Evolutionary conservation across 1,140 invertebrate genomes (phyloP), one percentile per base, ranked within the genome.

Genomic region (Octopus sinensis): DNA sequence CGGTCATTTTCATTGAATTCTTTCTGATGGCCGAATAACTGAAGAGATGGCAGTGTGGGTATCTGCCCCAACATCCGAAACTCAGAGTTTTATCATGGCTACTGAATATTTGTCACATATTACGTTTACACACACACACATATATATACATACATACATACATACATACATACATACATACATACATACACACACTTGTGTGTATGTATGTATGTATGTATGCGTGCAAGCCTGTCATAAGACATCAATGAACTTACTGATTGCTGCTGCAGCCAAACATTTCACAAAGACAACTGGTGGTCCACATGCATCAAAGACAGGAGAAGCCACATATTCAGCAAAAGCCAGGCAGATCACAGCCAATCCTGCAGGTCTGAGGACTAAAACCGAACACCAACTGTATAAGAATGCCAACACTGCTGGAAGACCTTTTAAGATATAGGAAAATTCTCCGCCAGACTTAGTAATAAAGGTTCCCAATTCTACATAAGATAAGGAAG

Each of bases 311-410:
- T 86, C 84, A 77, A 88, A 87, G 51, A 87, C 84, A 23, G 75
- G 71, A 30, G 84, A 78, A 3, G 54, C 79, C 6, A 86, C 78
- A 76, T 89, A 89, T 53, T 87, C 84, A 0, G 86, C 84, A 77
- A 87, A 88, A 5, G 87, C 86, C 51, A 90, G 79, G n/a, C 82
- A 84, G 10, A 88, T 87, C 30, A 89, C 86, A 13, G 88, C 87
- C 9, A 89, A 78, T 96, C 83, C 84, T 4, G 86, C 87, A 6
- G 97, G 96, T 81, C 96, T 91, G 76, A 98, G 96, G 84, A 89
- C 83, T 10, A 88, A 86, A 17, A 89, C 82, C 6, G 84, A 83
- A 7, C 82, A 84, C 85, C 79, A 85, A 43, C 30, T 12, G 52
- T 76, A 81, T 5, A 84, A 54, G 76, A 83, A 86, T 4, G 80